Conservation (phyloP, 2,797 vertebrate genomes). For the Hoplostethus atlanticus region DNA sequence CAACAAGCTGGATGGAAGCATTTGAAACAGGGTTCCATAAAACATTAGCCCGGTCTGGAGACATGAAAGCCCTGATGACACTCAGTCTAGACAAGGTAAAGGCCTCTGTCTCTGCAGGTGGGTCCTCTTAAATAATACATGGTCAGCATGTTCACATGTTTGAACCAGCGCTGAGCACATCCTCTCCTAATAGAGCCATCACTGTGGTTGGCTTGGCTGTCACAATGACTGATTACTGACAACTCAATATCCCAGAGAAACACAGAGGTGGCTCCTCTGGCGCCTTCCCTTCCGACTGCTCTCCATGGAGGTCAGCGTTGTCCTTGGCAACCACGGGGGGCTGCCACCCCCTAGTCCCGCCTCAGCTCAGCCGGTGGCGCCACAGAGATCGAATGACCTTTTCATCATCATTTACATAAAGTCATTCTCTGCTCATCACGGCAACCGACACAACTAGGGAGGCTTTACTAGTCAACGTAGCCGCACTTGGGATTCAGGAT, state of each 20-base stretch:
- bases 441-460: neutral
- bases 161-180: conserved; percentile 46
- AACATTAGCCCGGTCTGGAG: conserved; percentile 51
- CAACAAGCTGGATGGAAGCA: conserved; percentile 43
- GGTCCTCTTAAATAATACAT: neutral
- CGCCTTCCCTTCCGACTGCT: conserved; percentile 25
- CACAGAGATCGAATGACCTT: conserved; percentile 61
- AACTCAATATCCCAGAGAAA: conserved; percentile 60
- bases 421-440: conserved; percentile 35
- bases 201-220: conserved; percentile 52
- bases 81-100: conserved; percentile 19
- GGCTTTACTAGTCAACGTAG: neutral
- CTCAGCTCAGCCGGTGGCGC: conserved; percentile 55
- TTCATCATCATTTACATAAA: conserved; percentile 63
- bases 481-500: neutral
- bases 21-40: conserved; percentile 44
- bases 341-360: neutral
- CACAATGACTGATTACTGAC: conserved; percentile 67
- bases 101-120: conserved; percentile 19
- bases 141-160: neutral
- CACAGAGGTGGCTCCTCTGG: conserved; percentile 51
- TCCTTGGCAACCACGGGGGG: conserved; percentile 71
- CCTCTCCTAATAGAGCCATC: conserved; percentile 53
- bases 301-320: conserved; percentile 52
- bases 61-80: conserved; percentile 24